Evolutionary conservation across 2,888 invertebrate genomes (phyloP), one percentile per base, ranked within the genome.

Genomic region (Timema podura): DNA sequence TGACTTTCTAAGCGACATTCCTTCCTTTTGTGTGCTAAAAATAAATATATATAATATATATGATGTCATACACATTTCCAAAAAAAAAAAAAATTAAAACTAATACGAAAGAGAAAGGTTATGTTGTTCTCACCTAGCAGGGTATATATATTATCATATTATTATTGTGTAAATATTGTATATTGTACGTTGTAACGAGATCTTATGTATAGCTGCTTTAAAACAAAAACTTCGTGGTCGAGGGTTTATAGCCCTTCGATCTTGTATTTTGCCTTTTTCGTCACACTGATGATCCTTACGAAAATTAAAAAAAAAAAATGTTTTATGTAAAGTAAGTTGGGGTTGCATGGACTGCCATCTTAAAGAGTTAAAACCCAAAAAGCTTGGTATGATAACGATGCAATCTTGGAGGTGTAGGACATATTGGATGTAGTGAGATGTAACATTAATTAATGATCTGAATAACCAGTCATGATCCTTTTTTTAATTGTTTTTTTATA

Each of bases 141-240:
- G 71, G 71, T 71, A 71, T 68, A 67, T 67, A 71, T 71, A 71
- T 69, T 64, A 67, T 71, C 30, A 70, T 68, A 68, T 61, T 68
- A 68, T 61, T 68, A 68, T 51, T 30, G 61, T 61, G 61, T 61
- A 61, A 30, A 61, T 61, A 61, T 61, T 61, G 61, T 61, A 61
- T 61, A 61, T 61, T 61, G 61, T 61, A 61, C n/a, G 45, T 61
- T 30, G 61, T 61, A 61, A 30, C 45, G 61, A 61, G 30, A 61
- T 61, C 30, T 45, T 61, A 61, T n/a, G 30, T 61, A 61, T 16
- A 61, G 61, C 45, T 61, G 61, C 61, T 61, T 61, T 61, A 61
- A 61, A 61, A 61, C 30, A 11, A 45, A 61, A 30, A 61, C 61
- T 61, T 61, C 61, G 61, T 30, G 61, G 16, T 13, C 30, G 45